phyloP scores from a whole-genome alignment of 2,113 vertebrate species.

The Oreotrochilus melanogaster region DNA sequence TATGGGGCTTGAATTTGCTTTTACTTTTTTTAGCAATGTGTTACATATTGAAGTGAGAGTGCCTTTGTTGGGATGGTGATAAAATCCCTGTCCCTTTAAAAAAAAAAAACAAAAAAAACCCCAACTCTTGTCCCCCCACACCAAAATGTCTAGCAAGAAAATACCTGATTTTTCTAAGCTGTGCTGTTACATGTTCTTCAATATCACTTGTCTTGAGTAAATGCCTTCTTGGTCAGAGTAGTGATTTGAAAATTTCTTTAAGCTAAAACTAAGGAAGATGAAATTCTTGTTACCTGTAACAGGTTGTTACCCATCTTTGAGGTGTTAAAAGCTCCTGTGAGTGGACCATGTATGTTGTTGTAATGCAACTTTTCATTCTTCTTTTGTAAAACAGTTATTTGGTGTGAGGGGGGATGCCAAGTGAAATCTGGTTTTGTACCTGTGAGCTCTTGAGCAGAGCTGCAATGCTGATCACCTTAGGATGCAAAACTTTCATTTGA shows the following conservation, averaged over 20 bases:
- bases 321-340: background rate
- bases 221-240: background rate
- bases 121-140: too few relatives aligned
- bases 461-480: accelerated
- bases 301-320: background rate
- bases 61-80: background rate
- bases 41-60: background rate
- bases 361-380: background rate
- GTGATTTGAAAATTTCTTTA: background rate
- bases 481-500: background rate
- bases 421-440: background rate
- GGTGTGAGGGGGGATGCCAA: background rate
- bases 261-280: background rate
- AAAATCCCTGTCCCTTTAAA: background rate
- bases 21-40: background rate
- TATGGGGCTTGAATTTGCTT: background rate
- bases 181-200: background rate
- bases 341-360: accelerated
- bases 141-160: background rate
- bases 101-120: background rate
- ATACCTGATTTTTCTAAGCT: background rate
- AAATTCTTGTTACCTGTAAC: background rate
- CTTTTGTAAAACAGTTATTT: background rate
- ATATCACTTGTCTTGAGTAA: background rate
- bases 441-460: background rate